Conservation (phyloP, 2,888 invertebrate species). For the Epinotia nisella region DNA sequence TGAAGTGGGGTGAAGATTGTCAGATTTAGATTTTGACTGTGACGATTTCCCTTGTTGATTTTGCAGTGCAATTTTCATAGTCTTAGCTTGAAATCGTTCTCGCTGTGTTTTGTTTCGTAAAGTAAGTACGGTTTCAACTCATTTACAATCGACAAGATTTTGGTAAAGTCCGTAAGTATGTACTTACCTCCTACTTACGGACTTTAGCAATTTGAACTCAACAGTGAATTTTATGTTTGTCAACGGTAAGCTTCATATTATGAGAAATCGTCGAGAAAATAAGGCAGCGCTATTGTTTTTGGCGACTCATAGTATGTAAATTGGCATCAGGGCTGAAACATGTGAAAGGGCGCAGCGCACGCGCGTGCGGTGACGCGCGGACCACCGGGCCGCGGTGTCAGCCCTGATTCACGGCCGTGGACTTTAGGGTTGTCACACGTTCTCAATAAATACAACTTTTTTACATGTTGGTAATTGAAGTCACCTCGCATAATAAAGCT, state of each 20-base stretch:
- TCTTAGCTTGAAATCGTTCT: too few relatives aligned
- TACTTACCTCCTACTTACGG: too few relatives aligned
- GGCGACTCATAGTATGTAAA: slow-evolving; percentile 67
- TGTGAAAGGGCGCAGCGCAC: slow-evolving; percentile 71
- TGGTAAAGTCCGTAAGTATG: too few relatives aligned
- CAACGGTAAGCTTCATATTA: background rate
- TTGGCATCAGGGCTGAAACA: slow-evolving; percentile 75
- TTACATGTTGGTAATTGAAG: too few relatives aligned
- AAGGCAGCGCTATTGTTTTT: slow-evolving; percentile 28
- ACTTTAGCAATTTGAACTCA: background rate
- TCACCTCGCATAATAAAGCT: background rate
- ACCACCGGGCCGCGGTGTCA: slow-evolving; percentile 80
- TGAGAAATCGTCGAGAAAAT: slow-evolving; percentile 10
- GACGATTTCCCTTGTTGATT: background rate
- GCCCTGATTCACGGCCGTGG: slow-evolving; percentile 78
- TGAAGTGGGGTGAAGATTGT: background rate
- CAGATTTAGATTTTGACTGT: background rate
- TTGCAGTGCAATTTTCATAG: background rate
- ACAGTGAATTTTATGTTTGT: background rate
- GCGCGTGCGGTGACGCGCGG: slow-evolving; percentile 76
- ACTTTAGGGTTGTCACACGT: slow-evolving; percentile 64
- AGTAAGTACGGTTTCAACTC: background rate
- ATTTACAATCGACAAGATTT: background rate
- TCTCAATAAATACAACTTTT: background rate
- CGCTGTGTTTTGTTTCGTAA: background rate